phyloP scores from a whole-genome alignment of 2,888 invertebrate genomes.

The Apantesis nais region DNA sequence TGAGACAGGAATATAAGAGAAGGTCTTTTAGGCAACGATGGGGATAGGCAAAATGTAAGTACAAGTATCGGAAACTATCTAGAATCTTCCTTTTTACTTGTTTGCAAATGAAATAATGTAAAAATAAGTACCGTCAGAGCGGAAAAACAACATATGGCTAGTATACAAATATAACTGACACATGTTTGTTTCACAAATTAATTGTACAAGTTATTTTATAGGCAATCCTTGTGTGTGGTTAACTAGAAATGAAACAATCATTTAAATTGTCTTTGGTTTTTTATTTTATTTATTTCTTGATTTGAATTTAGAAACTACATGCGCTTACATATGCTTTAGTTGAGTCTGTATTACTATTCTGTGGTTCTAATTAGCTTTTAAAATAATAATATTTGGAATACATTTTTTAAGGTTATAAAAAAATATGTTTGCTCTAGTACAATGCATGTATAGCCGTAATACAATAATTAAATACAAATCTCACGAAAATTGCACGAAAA shows the following conservation, averaged over 20 bases:
- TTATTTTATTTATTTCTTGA: background rate
- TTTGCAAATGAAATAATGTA: background rate
- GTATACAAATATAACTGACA: constrained; percentile 18
- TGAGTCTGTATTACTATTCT: background rate
- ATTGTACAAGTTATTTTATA: constrained; percentile 12
- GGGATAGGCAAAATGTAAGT: background rate
- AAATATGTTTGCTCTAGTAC: no score
- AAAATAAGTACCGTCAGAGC: background rate
- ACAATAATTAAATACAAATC: no score
- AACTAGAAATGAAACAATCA: constrained; percentile 9
- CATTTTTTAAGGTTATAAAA: no score
- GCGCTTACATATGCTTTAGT: background rate
- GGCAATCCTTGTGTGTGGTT: constrained; percentile 37
- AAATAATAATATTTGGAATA: no score
- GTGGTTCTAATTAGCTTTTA: background rate
- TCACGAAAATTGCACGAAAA: background rate
- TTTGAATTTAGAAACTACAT: background rate
- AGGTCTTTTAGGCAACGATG: background rate
- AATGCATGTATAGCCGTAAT: no score
- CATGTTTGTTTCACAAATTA: constrained; percentile 28
- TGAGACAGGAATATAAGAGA: background rate
- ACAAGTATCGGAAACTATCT: background rate
- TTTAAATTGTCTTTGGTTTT: background rate
- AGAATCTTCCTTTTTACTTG: background rate
- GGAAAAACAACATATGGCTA: constrained; percentile 8